A percentile compares a stretch with the other conserved stretches of the same genome.
Evolutionary conservation across 2,113 vertebrate species (phyloP).

Genomic region (Hystrix cristata): DNA sequence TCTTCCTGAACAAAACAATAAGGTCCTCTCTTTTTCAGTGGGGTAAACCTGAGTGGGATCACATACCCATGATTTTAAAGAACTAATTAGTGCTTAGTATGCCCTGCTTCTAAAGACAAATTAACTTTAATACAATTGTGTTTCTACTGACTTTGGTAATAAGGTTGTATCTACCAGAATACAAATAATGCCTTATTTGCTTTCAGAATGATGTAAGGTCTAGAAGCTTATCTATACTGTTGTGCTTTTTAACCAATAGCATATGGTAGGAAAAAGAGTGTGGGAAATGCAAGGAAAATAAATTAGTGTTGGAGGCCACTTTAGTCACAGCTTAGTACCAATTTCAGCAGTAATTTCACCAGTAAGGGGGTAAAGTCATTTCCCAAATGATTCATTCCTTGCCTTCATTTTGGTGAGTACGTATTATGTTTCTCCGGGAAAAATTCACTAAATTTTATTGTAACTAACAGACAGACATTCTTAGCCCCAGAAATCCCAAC

Average conservation of each 20-base stretch:
- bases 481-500: neutral
- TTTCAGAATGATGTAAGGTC: neutral
- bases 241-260: neutral
- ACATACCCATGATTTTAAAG: neutral
- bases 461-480: neutral
- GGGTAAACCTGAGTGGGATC: neutral
- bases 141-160: constrained; percentile 13
- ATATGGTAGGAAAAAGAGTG: neutral
- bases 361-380: neutral
- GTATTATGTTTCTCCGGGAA: neutral
- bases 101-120: constrained; percentile 41
- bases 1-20: constrained; percentile 13
- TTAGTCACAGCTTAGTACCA: neutral
- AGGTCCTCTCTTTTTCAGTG: neutral
- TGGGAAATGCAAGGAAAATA: neutral
- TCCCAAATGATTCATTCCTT: constrained; percentile 7
- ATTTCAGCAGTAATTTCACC: constrained; percentile 18
- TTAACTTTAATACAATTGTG: neutral
- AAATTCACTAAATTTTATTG: constrained; percentile 4
- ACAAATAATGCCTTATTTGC: neutral
- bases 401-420: constrained; percentile 46
- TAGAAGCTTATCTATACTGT: neutral
- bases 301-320: neutral
- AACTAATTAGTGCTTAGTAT: neutral
- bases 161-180: neutral